Base-by-base conservation (phyloP, 2,113 vertebrate species). In the Periophthalmodon schlosseri region DNA sequence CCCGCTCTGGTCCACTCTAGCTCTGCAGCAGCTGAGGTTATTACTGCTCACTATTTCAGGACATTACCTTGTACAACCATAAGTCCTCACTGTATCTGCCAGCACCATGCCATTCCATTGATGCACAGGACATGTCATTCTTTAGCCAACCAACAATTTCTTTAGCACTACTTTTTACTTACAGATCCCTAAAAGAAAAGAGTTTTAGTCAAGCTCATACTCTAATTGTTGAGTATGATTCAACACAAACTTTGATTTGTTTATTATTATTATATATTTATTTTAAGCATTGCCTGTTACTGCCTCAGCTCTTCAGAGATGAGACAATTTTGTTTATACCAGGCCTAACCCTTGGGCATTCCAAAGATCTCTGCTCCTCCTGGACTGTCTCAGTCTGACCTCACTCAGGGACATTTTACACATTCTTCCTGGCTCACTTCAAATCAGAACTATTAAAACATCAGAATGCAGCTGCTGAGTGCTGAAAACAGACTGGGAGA, bases 11-110 rank as follows among this genome's bases (percentile, higher is more conserved):
- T 71, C 78, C 65, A 0, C 39, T 49, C 76, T 46, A 72, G 39
- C 77, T 77, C 75, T 18, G 64, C 72, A 80, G 84, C 87, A 86
- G 84, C 87, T 86, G 82, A 78, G 20, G 74, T 58, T 54, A 80
- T 75, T 77, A 79, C 64, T 72, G 65, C 39, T 4, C 6, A 12
- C 80, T 88, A 86, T 85, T 86, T 86, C 72, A 79, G 84, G 80
- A 77, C 33, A 1, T 18, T 18, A 18, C 39, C 24, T 36, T 58
- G 60, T 76, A 18, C 61, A 54, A n/a, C 20, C 0, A 3, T 24
- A 65, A 18, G 69, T 49, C 49, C 70, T 83, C 20, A n/a, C 52
- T 60, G 47, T 49, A 14, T 34, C 28, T 64, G 20, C 54, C 2
- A 28, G 28, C 28, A 28, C 28, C 28, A 28, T 28, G 28, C 28